A percentile compares a stretch with the other conserved stretches of the same genome.
Conservation (phyloP, 2,888 invertebrate genomes). For the Didymodactylos carnosus region DNA sequence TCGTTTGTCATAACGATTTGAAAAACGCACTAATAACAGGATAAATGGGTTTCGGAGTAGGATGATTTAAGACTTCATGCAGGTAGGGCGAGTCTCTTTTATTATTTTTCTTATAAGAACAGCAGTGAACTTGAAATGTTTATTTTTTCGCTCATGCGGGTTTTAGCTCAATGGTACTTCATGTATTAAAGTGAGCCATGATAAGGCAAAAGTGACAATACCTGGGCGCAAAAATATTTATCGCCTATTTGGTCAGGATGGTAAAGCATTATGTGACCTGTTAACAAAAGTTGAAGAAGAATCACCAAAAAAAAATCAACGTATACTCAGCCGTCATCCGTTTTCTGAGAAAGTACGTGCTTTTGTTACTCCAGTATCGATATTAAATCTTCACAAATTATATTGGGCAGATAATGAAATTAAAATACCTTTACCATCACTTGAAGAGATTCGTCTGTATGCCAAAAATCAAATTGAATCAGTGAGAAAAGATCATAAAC, state of each 20-base stretch:
- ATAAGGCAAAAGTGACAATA: constrained; percentile 88
- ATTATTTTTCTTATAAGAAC: too few relatives aligned
- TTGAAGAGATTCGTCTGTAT: constrained; percentile 50
- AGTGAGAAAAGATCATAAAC: constrained; percentile 72
- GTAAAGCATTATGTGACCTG: constrained; percentile 20
- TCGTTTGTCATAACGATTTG: too few relatives aligned
- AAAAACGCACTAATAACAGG: too few relatives aligned
- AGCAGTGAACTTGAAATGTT: too few relatives aligned
- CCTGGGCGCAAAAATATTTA: constrained; percentile 74
- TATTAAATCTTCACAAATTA: constrained; percentile 58
- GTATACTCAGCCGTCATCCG: constrained; percentile 81
- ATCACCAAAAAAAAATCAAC: constrained; percentile 43
- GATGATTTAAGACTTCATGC: too few relatives aligned
- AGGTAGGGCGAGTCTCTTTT: too few relatives aligned
- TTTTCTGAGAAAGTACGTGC: constrained; percentile 78
- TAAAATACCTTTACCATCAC: constrained; percentile 24
- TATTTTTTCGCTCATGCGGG: constrained; percentile 4
- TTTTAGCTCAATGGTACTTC: constrained; percentile 66
- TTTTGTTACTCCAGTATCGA: constrained; percentile 70
- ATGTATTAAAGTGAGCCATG: constrained; percentile 83
- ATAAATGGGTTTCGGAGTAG: too few relatives aligned
- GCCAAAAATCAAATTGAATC: constrained; percentile 58
- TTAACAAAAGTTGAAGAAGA: constrained; percentile 25
- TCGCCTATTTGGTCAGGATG: constrained; percentile 41
- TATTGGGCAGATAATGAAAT: constrained; percentile 70